Evolutionary conservation across 2,888 invertebrate species (phyloP).

Genomic region (Idaea straminata): DNA sequence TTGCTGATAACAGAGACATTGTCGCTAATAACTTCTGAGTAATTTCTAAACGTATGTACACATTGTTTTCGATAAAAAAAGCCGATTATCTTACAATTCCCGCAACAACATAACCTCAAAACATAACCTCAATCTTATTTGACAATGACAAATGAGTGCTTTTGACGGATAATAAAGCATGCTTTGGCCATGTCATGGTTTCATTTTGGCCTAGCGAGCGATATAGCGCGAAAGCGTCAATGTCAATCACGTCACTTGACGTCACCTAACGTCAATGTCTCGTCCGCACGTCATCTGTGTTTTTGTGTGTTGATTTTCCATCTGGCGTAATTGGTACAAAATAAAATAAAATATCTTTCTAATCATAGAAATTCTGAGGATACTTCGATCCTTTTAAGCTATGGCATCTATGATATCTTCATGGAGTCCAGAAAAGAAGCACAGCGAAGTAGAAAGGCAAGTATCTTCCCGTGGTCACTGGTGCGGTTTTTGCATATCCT

Average conservation of each 20-base stretch:
- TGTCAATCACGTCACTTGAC: not conserved
- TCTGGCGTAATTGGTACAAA: not conserved
- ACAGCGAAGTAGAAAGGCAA: conserved; percentile 83
- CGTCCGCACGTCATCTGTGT: not conserved
- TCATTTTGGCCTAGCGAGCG: too few species aligned
- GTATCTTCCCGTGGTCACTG: conserved; percentile 1
- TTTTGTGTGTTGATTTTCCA: not conserved
- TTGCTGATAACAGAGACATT: conserved; percentile 56
- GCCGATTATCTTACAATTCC: not conserved
- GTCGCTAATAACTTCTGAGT: conserved; percentile 4
- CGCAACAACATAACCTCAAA: not conserved
- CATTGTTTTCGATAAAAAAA: not conserved
- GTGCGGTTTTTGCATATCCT: not conserved
- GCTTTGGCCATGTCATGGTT: too few species aligned
- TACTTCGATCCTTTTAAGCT: conserved; percentile 10
- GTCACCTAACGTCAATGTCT: not conserved
- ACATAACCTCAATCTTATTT: not conserved
- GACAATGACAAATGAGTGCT: too few species aligned
- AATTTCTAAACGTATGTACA: not conserved
- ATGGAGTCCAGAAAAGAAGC: conserved; percentile 88
- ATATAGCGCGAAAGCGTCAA: not conserved
- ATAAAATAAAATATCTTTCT: not conserved
- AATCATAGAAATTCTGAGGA: not conserved
- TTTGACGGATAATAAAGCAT: too few species aligned
- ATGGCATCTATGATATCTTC: conserved; percentile 79